These are phyloP conservation scores for Ceuthmochares aereus DNA, from an alignment of 2,113 vertebrate species.

Conservation along the genomic window DNA sequence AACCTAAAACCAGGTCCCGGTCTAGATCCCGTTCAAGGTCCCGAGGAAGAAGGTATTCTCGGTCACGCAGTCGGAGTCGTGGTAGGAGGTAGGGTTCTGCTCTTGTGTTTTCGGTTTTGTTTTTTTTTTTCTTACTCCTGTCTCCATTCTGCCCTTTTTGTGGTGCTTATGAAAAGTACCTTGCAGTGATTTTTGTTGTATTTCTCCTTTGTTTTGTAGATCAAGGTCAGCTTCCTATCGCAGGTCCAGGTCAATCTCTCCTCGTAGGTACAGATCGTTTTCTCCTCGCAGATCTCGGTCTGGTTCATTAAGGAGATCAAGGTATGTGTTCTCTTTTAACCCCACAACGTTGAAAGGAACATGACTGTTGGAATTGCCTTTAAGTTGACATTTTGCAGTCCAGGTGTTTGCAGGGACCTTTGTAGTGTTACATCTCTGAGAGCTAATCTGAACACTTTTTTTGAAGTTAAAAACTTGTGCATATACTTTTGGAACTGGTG, in stretches of 20 bases:
- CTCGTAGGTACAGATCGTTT: constrained; percentile 82
- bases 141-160: accelerated
- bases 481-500: accelerated
- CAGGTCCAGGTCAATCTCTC: constrained; percentile 84
- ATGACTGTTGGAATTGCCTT: accelerated
- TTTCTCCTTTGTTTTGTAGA: constrained; percentile 3
- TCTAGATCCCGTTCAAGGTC: constrained; percentile 86
- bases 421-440: accelerated
- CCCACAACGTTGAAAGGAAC: accelerated
- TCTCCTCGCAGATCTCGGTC: constrained; percentile 84
- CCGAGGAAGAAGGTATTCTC: constrained; percentile 83
- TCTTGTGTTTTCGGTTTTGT: background rate
- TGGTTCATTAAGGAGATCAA: constrained; percentile 82
- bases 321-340: constrained; percentile 53
- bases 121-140: accelerated
- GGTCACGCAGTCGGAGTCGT: constrained; percentile 85
- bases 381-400: accelerated
- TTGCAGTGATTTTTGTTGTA: background rate
- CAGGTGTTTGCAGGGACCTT: accelerated
- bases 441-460: accelerated
- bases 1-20: constrained; percentile 82
- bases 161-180: accelerated
- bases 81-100: constrained; percentile 76
- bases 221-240: constrained; percentile 81
- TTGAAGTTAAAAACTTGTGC: background rate